Evolutionary conservation across 2,797 vertebrate species (phyloP), one percentile per base, ranked within the genome.

Genomic region (Ataeniobius toweri): DNA sequence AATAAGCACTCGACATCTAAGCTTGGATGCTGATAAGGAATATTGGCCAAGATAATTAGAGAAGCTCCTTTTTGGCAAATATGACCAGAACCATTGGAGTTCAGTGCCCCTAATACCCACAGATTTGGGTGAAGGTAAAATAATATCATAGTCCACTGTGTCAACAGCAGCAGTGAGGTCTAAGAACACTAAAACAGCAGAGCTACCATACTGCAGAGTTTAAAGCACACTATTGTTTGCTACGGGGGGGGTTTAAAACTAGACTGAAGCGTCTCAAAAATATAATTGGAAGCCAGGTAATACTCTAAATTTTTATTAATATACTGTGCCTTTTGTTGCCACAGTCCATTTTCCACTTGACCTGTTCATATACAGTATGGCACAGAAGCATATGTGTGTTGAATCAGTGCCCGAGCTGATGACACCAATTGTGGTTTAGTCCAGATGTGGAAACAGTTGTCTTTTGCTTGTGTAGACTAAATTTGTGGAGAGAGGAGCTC

Each of bases 401-500:
- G 22, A 46, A 67, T n/a, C 48, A 36, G 58, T 80, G 78, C 78
- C 70, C 26, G 65, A 77, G 68, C 14, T 61, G 48, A 71, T 83
- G 86, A 53, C 71, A 9, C 75, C 82, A 84, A 87, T 80, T 85
- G 91, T 88, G 88, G 89, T 92, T 85, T 85, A 78, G 82, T 81
- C 86, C 93, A 93, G 91, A 94, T 94, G 92, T 90, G 90, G 87
- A 80, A 82, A 74, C 84, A 80, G 78, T 83, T 78, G 86, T 81
- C 31, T 78, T 91, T 63, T 76, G 26, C 71, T 88, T 79, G 18
- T 79, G 81, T 87, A 92, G 89, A 93, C 92, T 93, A 92, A 93
- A 92, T 86, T 82, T 91, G 91, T 87, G 88, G 88, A 89, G 78
- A 85, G 81, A 77, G 69, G 71, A 65, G 81, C 82, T 90, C 75